Evolutionary conservation across 2,888 invertebrate species (phyloP).

Genomic region (Drosophila nigritarsus): DNA sequence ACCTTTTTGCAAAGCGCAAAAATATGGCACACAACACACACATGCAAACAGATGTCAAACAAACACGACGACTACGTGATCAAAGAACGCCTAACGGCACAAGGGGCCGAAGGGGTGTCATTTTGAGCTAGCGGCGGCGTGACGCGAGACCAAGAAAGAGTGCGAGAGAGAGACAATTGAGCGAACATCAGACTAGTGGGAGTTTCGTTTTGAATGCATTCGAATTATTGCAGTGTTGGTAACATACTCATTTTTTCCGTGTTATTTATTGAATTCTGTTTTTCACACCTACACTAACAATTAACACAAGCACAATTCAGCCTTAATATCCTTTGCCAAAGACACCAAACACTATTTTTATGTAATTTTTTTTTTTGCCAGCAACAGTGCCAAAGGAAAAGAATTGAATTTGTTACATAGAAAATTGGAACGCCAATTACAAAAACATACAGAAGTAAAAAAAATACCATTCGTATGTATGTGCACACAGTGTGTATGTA

Average conservation of each 20-base stretch:
- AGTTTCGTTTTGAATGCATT: conserved; percentile 42
- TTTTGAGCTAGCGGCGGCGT: conserved; percentile 36
- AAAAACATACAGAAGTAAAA: conserved; percentile 13
- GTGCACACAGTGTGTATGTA: conserved; percentile 62
- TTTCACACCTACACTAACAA: conserved; percentile 25
- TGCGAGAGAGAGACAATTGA: conserved; percentile 8
- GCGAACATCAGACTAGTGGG: conserved; percentile 27
- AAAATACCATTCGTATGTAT: conserved; percentile 1
- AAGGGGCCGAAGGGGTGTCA: conserved; percentile 32
- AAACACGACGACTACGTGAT: conserved; percentile 57
- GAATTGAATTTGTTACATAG: conserved; percentile 66
- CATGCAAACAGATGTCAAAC: conserved; percentile 36
- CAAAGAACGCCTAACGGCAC: conserved; percentile 51
- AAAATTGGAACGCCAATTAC: conserved; percentile 64
- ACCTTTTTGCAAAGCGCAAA: conserved; percentile 48
- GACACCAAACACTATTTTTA: conserved; percentile 1
- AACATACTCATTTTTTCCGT: conserved; percentile 21
- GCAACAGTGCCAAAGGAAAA: conserved; percentile 32
- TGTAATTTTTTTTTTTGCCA: conserved; percentile 7
- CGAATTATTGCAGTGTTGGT: conserved; percentile 34
- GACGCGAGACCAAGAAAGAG: conserved; percentile 19
- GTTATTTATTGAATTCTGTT: conserved; percentile 37
- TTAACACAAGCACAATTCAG: conserved; percentile 1
- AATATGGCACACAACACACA: conserved; percentile 40
- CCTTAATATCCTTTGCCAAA: conserved; percentile 18